Evolutionary conservation across 1,140 invertebrate genomes (phyloP).

Genomic region (Cydia splendana): DNA sequence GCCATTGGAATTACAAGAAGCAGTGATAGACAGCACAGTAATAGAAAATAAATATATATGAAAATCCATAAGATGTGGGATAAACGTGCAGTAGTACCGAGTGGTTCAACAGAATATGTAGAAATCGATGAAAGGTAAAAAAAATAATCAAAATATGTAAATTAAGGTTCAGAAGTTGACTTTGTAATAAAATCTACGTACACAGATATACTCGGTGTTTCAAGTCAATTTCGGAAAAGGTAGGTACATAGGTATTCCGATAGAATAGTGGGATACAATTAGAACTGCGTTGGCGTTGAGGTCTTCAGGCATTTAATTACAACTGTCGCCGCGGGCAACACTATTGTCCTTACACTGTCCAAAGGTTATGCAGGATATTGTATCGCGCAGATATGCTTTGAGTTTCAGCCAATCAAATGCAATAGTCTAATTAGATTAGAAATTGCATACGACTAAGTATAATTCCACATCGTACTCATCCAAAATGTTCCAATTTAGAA

Average conservation of each 20-base stretch:
- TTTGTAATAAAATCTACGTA: too few relatives aligned
- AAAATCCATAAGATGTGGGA: background rate
- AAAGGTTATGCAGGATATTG: background rate
- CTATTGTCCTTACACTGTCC: background rate
- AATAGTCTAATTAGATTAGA: background rate
- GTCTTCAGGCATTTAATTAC: constrained; percentile 34
- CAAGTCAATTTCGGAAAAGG: too few relatives aligned
- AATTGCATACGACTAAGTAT: background rate
- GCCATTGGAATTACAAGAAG: background rate
- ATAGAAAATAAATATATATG: background rate
- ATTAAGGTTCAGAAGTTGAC: too few relatives aligned
- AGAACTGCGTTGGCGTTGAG: background rate
- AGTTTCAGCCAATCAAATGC: background rate
- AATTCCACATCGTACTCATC: too few relatives aligned
- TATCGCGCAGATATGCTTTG: constrained; percentile 3
- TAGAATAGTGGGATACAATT: background rate
- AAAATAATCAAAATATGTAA: too few relatives aligned
- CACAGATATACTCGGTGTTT: too few relatives aligned
- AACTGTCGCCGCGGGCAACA: constrained; percentile 18
- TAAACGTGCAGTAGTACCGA: background rate
- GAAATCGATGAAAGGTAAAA: too few relatives aligned
- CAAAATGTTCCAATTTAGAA: too few relatives aligned
- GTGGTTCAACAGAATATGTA: too few relatives aligned
- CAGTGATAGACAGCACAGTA: background rate
- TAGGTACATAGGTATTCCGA: too few relatives aligned